These are phyloP conservation scores for Cygnus atratus DNA, from an alignment of 2,113 vertebrate species.

Conservation along the genomic window DNA sequence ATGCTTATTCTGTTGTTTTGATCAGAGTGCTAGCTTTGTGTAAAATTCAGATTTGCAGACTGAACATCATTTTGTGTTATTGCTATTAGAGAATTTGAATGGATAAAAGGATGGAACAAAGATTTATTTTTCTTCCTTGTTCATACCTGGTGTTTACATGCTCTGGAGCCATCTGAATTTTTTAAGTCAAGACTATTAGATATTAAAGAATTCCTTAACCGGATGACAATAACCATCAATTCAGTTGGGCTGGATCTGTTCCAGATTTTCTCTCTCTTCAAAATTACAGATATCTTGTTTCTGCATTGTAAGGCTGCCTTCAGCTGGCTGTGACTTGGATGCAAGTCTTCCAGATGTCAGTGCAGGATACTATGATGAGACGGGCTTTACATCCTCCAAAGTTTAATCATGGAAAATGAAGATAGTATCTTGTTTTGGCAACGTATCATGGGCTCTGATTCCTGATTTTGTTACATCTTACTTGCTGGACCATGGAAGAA, in stretches of 20 bases:
- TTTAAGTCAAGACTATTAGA: background rate
- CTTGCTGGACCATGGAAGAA: background rate
- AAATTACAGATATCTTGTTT: background rate
- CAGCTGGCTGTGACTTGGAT: constrained; percentile 5
- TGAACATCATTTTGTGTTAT: background rate
- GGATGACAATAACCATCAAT: background rate
- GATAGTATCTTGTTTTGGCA: constrained; percentile 16
- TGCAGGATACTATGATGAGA: background rate
- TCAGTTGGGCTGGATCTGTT: background rate
- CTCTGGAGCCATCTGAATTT: background rate
- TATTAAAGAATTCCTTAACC: constrained; percentile 11
- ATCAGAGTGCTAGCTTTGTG: background rate
- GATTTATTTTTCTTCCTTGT: background rate
- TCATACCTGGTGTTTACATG: background rate
- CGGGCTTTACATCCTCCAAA: background rate
- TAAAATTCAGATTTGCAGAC: background rate
- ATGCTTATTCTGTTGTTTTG: background rate
- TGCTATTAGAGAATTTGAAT: background rate
- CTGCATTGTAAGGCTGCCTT: background rate
- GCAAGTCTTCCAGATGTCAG: background rate
- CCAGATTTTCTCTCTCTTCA: background rate
- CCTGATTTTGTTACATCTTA: constrained; percentile 32
- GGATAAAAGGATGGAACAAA: background rate
- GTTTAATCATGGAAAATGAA: background rate
- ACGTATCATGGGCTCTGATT: background rate